Evolutionary conservation across 2,797 vertebrate genomes (phyloP).

Genomic region (Champsocephalus gunnari): DNA sequence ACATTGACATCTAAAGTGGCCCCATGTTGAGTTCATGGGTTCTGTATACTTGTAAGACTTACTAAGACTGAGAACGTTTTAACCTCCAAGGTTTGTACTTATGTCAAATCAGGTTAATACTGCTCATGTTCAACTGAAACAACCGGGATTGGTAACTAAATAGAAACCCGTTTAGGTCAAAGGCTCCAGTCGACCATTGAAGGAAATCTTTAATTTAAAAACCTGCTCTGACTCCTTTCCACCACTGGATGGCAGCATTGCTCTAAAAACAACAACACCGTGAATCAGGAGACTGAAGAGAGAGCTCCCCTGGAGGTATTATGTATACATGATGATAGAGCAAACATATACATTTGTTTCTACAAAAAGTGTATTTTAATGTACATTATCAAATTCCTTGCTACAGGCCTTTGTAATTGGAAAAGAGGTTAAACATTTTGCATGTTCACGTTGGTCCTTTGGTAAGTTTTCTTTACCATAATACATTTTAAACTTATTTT

Average conservation of each 20-base stretch:
- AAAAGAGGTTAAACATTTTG: background rate
- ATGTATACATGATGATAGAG: background rate
- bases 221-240: fast-evolving
- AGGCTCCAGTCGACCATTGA: background rate
- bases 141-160: background rate
- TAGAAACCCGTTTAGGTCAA: background rate
- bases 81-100: background rate
- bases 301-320: background rate
- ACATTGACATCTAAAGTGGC: too few relatives aligned
- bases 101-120: background rate
- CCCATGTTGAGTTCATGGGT: too few relatives aligned
- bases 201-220: background rate
- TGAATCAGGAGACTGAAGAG: background rate
- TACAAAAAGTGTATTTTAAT: background rate
- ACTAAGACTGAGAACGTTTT: too few relatives aligned
- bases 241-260: conserved; percentile 64
- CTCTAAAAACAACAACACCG: background rate
- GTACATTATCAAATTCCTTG: background rate
- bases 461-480: background rate
- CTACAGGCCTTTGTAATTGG: background rate
- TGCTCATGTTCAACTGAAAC: background rate
- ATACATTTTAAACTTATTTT: background rate
- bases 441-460: background rate
- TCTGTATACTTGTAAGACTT: background rate
- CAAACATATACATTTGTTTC: fast-evolving